Conservation (phyloP, 2,797 vertebrate species). For the Ctenopoma multispine region DNA sequence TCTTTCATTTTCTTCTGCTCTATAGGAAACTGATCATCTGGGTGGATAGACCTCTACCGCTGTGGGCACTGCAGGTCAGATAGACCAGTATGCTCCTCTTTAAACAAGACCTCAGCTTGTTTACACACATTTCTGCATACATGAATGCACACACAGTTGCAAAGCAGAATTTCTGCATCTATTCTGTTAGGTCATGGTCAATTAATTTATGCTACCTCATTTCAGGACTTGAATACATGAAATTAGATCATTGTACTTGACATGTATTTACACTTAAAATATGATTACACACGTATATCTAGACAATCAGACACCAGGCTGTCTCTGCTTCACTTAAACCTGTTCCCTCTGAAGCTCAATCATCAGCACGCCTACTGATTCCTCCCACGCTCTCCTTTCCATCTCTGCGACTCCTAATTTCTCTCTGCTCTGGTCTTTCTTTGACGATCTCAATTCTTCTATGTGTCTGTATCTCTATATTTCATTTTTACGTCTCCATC, state of each 20-base stretch:
- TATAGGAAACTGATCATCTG: conserved; percentile 89
- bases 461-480: conserved; percentile 33
- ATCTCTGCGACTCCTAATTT: conserved; percentile 71
- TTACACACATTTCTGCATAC: conserved; percentile 26
- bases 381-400: conserved; percentile 72
- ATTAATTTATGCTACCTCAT: conserved; percentile 8
- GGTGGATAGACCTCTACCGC: conserved; percentile 88
- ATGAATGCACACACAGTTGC: conserved; percentile 7
- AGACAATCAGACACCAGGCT: conserved; percentile 53
- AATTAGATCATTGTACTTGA: conserved; percentile 16
- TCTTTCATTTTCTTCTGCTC: conserved; percentile 24
- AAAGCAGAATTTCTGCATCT: background rate
- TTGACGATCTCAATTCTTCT: conserved; percentile 34
- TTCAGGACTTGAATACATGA: background rate
- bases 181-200: conserved; percentile 14
- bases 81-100: conserved; percentile 27
- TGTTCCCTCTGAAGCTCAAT: conserved; percentile 75
- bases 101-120: conserved; percentile 34
- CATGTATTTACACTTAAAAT: conserved; percentile 25
- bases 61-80: conserved; percentile 89
- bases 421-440: conserved; percentile 56
- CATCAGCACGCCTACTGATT: conserved; percentile 75
- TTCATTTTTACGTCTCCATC: conserved; percentile 5
- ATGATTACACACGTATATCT: conserved; percentile 25
- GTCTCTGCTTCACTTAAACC: conserved; percentile 65